Percentiles rank a stretch among this genome's conserved stretches.
Conservation (phyloP, 2,888 invertebrate genomes). For the Pachliopta kotzebuea region DNA sequence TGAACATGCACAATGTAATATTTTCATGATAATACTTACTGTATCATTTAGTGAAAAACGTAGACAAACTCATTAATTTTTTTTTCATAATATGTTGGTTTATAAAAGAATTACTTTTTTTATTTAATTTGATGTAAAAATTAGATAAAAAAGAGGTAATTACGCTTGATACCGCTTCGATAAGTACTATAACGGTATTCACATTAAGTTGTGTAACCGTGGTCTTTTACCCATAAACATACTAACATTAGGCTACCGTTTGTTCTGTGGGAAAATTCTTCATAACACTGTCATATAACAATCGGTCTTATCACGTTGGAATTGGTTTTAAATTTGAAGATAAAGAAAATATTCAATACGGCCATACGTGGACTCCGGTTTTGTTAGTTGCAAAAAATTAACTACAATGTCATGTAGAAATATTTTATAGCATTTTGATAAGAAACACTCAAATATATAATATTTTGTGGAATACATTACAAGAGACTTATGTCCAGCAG, state of each 20-base stretch:
- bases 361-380: slow-evolving; percentile 13
- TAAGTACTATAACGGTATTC: slow-evolving; percentile 33
- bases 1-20: too few species aligned
- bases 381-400: slow-evolving; percentile 1
- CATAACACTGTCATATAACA: neutral
- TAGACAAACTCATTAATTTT: too few species aligned
- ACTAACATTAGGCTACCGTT: slow-evolving; percentile 33
- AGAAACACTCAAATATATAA: too few species aligned
- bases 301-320: neutral
- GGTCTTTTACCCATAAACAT: slow-evolving; percentile 23
- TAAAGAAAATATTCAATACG: slow-evolving; percentile 7
- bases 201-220: slow-evolving; percentile 29
- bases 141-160: slow-evolving; percentile 1
- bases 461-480: too few species aligned
- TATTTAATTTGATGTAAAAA: too few species aligned
- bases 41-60: too few species aligned
- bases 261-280: slow-evolving; percentile 34
- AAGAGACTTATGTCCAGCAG: too few species aligned
- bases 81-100: too few species aligned
- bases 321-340: neutral
- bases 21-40: too few species aligned
- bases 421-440: too few species aligned
- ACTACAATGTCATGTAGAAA: too few species aligned
- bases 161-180: slow-evolving; percentile 22
- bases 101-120: too few species aligned